These are phyloP conservation scores for Plebejus melissa DNA, from an alignment of 2,888 invertebrate genomes.

Conservation along the genomic window DNA sequence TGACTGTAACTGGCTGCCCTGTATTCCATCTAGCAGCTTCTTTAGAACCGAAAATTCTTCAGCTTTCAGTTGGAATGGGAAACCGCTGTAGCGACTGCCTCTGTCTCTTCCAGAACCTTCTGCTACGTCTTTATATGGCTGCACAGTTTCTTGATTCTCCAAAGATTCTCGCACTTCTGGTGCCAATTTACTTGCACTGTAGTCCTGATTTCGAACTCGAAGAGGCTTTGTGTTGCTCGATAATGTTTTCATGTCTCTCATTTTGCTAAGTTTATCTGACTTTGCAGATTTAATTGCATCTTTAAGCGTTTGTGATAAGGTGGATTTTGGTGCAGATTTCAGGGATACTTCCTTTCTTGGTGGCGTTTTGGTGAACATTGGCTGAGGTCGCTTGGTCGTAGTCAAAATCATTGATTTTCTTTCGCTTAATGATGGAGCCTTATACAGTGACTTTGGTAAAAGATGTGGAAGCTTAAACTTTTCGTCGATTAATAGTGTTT, in stretches of 20 bases:
- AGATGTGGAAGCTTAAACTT: background rate
- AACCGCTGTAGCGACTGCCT: background rate
- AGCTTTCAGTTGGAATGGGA: slow-evolving; percentile 8
- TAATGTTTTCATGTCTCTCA: slow-evolving; percentile 13
- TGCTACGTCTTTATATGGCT: background rate
- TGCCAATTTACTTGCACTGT: background rate
- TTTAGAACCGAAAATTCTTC: slow-evolving; percentile 14
- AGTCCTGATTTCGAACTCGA: background rate
- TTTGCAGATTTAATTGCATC: background rate
- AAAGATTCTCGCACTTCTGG: slow-evolving; percentile 11
- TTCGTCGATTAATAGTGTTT: background rate
- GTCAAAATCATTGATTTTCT: background rate
- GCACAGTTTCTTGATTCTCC: background rate
- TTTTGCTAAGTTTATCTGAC: background rate
- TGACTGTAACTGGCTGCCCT: background rate
- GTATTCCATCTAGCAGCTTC: slow-evolving; percentile 9
- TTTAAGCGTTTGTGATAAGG: slow-evolving; percentile 2
- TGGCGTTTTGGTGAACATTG: slow-evolving; percentile 1
- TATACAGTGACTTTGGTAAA: background rate
- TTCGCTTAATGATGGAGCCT: background rate
- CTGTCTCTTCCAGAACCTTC: background rate
- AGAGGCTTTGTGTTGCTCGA: slow-evolving; percentile 1
- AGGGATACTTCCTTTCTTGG: slow-evolving; percentile 8
- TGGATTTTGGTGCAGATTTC: background rate
- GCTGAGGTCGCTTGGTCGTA: slow-evolving; percentile 5